These are phyloP conservation scores for Clamator glandarius DNA, from an alignment of 2,797 vertebrate species.

Conservation along the genomic window DNA sequence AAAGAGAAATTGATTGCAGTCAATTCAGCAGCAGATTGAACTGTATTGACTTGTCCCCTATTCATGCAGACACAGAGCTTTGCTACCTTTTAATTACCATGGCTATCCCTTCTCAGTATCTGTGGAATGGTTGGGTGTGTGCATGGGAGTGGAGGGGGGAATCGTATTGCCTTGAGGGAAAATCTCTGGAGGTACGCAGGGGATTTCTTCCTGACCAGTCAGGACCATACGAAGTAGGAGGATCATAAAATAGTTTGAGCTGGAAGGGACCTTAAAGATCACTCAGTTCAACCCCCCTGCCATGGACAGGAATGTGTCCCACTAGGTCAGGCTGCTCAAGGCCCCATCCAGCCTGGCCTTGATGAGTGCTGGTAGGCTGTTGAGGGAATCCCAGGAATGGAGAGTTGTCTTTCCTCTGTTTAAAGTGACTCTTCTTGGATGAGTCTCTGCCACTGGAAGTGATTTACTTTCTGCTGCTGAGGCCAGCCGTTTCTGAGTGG, in stretches of 20 bases:
- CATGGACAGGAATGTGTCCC: no score
- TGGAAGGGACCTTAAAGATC: no score
- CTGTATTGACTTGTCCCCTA: constrained; percentile 57
- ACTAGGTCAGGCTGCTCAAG: no score
- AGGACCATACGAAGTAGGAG: not conserved
- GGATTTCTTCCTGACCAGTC: not conserved
- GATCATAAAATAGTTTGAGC: no score
- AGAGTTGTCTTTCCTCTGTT: not conserved
- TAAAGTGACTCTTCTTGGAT: not conserved
- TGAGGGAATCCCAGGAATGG: not conserved
- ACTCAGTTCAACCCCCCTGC: no score
- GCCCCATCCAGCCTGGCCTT: no score
- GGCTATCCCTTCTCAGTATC: not conserved
- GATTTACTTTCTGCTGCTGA: not conserved
- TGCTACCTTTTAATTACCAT: constrained; percentile 68
- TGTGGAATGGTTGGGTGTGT: not conserved
- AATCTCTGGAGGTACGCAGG: not conserved
- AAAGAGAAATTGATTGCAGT: constrained; percentile 72
- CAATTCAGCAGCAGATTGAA: constrained; percentile 70
- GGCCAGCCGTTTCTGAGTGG: not conserved
- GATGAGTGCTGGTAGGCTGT: no score
- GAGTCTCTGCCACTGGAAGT: not conserved
- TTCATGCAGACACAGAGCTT: constrained; percentile 31
- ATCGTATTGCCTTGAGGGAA: not conserved
- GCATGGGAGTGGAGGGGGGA: not conserved